Base-by-base conservation (phyloP, 2,888 invertebrate species). In the Orthosia gracilis region DNA sequence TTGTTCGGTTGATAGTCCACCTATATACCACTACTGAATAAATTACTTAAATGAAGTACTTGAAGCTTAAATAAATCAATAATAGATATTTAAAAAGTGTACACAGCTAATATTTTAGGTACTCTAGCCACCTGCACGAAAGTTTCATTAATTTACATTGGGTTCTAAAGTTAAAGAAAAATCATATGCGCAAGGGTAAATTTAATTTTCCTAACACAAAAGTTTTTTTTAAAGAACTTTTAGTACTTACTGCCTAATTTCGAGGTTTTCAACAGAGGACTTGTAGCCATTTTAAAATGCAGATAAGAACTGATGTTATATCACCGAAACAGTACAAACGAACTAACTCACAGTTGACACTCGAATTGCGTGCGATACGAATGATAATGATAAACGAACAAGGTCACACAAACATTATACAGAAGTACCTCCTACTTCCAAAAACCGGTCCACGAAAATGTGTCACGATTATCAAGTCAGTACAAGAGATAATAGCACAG, bases 191-290 rank as follows among this genome's bases (percentile, higher is more conserved):
- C 54, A 54, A 31, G 47, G 12, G 50, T 62, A 79, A 18, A 9
- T 5, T 45, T 49, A 54, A 65, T 80, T 45, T 54, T 15, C 18
- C 26, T 13, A 11, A 62, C 40, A n/a, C 31, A 9, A 47, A 31
- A 40, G 4, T 5, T 4, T 21, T n/a, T 23, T 31, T 63, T 64
- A 54, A 55, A 21, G 3, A 45, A 52, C 0, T 54, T 26, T 0
- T 40, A 66, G 5, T 74, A 93, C 94, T 94, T 91, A 95, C 95
- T 85, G 80, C 91, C 87, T 62, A 92, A 85, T 91, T 93, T 95
- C 0, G 92, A 85, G 18, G 94, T 90, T 78, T 92, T 95, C 58
- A 93, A 81, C 3, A 95, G 83, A 2, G 90, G 90, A 74, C 90
- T 88, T 68, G 91, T 86, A 86, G 94, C 94, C 96, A 96, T 96